phyloP scores from a whole-genome alignment of 2,113 vertebrate species.

The Edolisoma coerulescens region DNA sequence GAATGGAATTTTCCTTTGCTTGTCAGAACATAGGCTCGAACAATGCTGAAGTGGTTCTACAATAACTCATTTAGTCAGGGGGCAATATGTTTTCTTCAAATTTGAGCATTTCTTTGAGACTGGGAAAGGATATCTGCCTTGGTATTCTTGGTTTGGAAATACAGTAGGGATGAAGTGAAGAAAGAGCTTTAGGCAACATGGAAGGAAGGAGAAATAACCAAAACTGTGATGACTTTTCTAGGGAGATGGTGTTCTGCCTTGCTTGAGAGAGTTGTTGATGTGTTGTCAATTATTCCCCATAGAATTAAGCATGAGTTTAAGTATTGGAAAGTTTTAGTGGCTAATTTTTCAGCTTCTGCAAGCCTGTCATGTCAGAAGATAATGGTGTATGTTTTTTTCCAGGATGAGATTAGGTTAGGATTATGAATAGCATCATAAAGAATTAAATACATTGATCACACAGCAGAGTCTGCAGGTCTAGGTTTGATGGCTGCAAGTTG shows the following conservation, averaged over 20 bases:
- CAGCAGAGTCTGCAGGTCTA: not conserved
- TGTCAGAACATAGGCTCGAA: not conserved
- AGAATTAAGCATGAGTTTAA: not conserved
- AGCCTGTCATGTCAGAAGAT: not conserved
- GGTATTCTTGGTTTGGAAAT: not conserved
- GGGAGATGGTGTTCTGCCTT: not conserved
- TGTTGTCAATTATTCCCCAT: not conserved
- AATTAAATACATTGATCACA: not conserved
- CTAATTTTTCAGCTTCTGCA: not conserved
- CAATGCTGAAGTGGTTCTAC: not conserved
- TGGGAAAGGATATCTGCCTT: not conserved
- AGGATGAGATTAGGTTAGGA: not conserved
- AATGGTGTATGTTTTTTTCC: not conserved
- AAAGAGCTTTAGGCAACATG: not conserved
- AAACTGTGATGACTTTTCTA: not conserved
- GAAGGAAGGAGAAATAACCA: not conserved
- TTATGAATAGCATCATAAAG: not conserved
- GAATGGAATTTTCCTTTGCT: not conserved
- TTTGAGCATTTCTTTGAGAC: not conserved
- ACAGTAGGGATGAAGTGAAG: not conserved
- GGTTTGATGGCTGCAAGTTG: not conserved
- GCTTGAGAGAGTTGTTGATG: not conserved
- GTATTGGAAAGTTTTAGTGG: not conserved
- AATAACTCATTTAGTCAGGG: not conserved
- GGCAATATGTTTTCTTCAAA: not conserved